Evolutionary conservation across 1,140 invertebrate species (phyloP), one percentile per base, ranked within the genome.

Genomic region (Uloborus diversus): DNA sequence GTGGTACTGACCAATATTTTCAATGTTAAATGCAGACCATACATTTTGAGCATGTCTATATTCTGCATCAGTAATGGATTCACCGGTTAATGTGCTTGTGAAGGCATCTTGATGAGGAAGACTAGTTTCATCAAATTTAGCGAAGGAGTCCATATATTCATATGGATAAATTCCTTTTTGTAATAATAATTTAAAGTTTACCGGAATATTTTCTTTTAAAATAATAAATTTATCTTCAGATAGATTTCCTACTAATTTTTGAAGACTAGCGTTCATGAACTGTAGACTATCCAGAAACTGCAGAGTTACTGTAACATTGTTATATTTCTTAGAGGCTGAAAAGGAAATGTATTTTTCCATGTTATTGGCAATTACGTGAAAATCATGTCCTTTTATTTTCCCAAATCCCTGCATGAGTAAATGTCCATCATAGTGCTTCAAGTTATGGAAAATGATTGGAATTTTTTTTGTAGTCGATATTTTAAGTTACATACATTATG

Each of bases 281-380:
- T 27, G 3, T 2, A 30, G 25, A 17, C 23, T 51, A 30, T 69
- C 47, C 14, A 51, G 49, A 53, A 69, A 69, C 4, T 51, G 9
- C 9, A 49, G 42, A 4, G n/a, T n/a, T 14, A 37, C 62, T 23
- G 4, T 35, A 37, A 37, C 17, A 4, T 65, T 42, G 2, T 42
- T 35, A 42, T 37, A 14, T 65, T 42, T 35, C 28, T 53, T 49
- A 1, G 23, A 27, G 7, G 32, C 9, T 1, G 4, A 30, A 25
- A 69, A 69, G 17, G 65, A 2, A 13, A 69, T 53, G 33, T 69
- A 51, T 30, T 69, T 69, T 25, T 53, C 42, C 28, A 23, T 35
- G 32, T 13, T 65, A 13, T 0, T 65, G 25, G 42, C 5, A 27
- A 69, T 17, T 25, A 51, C 27, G 1, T 3, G 5, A 27, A 69